Evolutionary conservation across 2,113 vertebrate genomes (phyloP).

Genomic region (Eurypyga helias): DNA sequence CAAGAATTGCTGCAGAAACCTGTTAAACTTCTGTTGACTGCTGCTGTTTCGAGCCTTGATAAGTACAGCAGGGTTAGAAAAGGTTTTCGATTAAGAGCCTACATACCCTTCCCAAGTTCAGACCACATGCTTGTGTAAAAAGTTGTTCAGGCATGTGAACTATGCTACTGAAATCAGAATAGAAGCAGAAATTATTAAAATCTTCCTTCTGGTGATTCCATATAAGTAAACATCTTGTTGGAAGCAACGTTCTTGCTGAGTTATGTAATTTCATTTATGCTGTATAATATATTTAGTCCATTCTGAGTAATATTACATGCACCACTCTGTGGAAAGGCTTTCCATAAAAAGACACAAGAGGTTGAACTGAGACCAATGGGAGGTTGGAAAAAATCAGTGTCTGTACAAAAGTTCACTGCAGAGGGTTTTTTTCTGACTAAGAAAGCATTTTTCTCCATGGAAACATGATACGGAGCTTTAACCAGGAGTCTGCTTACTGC

Average conservation of each 20-base stretch:
- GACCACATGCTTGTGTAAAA: not conserved
- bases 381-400: slow-evolving; percentile 7
- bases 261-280: slow-evolving; percentile 29
- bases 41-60: not conserved
- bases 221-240: slow-evolving; percentile 58
- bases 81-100: not conserved
- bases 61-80: not conserved
- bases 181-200: slow-evolving; percentile 41
- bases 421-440: not conserved
- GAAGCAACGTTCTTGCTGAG: not conserved
- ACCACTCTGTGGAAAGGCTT: not conserved
- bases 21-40: not conserved
- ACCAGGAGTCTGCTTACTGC: slow-evolving; percentile 20
- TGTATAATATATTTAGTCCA: slow-evolving; percentile 9
- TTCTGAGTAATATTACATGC: not conserved
- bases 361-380: not conserved
- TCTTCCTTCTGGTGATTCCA: slow-evolving; percentile 15
- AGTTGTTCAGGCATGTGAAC: not conserved
- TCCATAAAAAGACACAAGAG: not conserved
- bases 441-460: slow-evolving; percentile 53
- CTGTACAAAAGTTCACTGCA: slow-evolving; percentile 15
- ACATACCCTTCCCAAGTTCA: not conserved
- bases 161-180: slow-evolving; percentile 34
- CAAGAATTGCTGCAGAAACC: not conserved
- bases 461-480: slow-evolving; percentile 26